Evolutionary conservation across 2,113 vertebrate genomes (phyloP), one percentile per base, ranked within the genome.

Genomic region (Apodemus sylvaticus): DNA sequence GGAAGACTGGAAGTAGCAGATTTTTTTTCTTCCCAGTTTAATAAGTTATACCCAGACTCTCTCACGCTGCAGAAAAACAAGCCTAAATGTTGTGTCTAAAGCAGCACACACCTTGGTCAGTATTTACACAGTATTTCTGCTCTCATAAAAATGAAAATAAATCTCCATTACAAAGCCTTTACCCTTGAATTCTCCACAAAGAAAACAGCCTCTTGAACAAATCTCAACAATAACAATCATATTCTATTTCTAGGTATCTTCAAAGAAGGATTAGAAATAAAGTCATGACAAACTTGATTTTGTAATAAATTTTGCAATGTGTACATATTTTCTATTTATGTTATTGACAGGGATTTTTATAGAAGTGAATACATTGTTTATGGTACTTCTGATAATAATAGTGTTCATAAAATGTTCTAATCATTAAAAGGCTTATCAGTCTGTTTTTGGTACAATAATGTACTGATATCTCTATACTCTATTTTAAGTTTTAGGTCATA

Each of bases 51-150:
- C 19, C 11, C 31, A 83, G 22, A 93, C 20, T 31, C 58, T 31
- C 58, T 22, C 39, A 2, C 48, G 29, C 76, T 93, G 87, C 24
- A 78, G 60, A 5, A 96, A 64, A 93, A 29, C 58, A 94, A 92
- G 82, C 45, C 4, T 85, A 22, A 90, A 81, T 74, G 36, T 4
- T 34, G 1, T 51, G 3, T 36, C 45, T 95, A 89, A 13, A 77
- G 48, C 77, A 93, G 36, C 20, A 51, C 26, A 26, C 0, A 19
- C 76, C 71, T 48, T 4, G 86, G 60, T 64, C 58, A 89, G 29
- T 58, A 94, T 96, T 95, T 96, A 93, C 3, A 93, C 36, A 95
- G 68, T 83, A 39, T 13, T 86, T 31, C 70, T 31, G n/a, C 20
- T 71, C 17, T 91, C 13, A 85, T 73, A 26, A 94, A 77, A 16